Evolutionary conservation across 2,113 vertebrate species (phyloP).

Genomic region (Dicrurus megarhynchus): DNA sequence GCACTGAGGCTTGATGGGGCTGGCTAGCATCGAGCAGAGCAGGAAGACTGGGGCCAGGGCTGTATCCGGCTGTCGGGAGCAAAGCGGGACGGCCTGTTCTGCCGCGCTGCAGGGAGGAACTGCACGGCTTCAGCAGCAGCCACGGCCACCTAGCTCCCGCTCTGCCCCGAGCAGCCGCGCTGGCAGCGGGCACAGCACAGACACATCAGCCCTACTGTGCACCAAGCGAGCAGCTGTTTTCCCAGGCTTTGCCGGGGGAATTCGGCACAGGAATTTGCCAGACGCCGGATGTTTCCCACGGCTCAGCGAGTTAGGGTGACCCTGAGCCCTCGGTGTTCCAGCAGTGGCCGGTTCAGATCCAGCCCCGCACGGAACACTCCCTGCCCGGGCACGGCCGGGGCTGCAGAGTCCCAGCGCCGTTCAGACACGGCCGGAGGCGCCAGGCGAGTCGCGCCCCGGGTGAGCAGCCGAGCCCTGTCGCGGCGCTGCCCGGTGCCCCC

Average conservation of each 20-base stretch:
- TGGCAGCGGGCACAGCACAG: not conserved
- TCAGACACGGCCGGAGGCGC: not conserved
- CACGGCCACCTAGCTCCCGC: not conserved
- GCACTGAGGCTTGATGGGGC: rapidly evolving
- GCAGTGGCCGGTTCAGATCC: not conserved
- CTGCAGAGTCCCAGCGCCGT: not conserved
- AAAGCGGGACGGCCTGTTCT: not conserved
- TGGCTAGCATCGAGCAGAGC: not conserved
- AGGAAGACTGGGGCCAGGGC: not conserved
- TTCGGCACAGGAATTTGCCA: not conserved
- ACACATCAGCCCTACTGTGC: not conserved
- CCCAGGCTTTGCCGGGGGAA: too few relatives aligned
- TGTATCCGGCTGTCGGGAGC: not conserved
- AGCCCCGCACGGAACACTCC: not conserved
- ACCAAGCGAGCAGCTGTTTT: not conserved
- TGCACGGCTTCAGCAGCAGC: not conserved
- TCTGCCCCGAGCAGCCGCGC: not conserved
- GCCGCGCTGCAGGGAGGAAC: not conserved
- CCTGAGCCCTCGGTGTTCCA: not conserved
- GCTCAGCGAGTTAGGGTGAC: not conserved
- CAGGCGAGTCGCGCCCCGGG: not conserved
- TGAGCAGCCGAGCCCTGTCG: not conserved
- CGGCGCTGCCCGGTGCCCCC: not conserved
- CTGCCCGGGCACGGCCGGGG: too few relatives aligned
- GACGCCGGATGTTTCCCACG: not conserved